Evolutionary conservation across 2,113 vertebrate species (phyloP), one percentile per base, ranked within the genome.

Genomic region (Urocolius indicus): DNA sequence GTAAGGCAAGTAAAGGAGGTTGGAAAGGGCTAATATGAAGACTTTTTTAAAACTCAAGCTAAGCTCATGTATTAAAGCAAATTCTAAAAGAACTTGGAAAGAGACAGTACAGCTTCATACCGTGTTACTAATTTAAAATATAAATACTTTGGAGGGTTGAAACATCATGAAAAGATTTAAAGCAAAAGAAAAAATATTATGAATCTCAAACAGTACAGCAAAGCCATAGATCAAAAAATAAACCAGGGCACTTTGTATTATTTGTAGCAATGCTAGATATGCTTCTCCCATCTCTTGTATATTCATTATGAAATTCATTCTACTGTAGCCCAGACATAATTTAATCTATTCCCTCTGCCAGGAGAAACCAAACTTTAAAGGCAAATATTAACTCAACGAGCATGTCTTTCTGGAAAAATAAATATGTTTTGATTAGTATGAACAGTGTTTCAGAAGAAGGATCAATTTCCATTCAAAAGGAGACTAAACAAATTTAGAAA

Each of bases 401-500:
- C 38, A 63, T 19, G 32, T 45, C 41, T 52, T 68, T 69, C 74
- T 73, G 49, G 62, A 85, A 95, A 91, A 87, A 83, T 57, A 87
- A 66, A 19, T 82, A 72, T 18, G 41, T 88, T 86, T 87, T 63
- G 17, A 83, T 86, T 81, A 77, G 61, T 26, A 59, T 11, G 5
- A 90, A 16, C 72, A 84, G 34, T 71, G 59, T 94, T 89, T 92
- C 86, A 84, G 79, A 93, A 68, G 45, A 83, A 32, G 32, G 68
- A 88, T 63, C 65, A 46, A 92, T 86, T 93, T 77, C 68, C 65
- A 71, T 65, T 75, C 73, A 89, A 87, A 86, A 77, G 51, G 57
- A 86, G 72, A 72, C 43, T 20, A 90, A 95, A 89, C 57, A 78
- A 84, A 94, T 57, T 66, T 73, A 90, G 80, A 82, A 61, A 92